A percentile compares a stretch with the other conserved stretches of the same genome.
phyloP scores from a whole-genome alignment of 2,113 vertebrate species.

The Pholis gunnellus region DNA sequence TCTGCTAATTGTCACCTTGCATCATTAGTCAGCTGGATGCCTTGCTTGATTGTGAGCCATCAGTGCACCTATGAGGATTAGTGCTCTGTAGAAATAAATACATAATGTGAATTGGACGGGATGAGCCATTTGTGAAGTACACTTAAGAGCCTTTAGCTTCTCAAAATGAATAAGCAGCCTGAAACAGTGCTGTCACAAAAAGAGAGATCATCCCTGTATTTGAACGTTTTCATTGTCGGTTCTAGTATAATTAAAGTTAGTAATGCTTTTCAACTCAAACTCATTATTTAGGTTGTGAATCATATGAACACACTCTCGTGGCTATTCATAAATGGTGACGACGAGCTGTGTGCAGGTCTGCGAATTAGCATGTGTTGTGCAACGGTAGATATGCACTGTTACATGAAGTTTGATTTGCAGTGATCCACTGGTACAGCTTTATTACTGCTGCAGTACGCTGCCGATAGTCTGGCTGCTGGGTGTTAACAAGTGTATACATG shows the following conservation, averaged over 20 bases:
- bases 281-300: constrained; percentile 12
- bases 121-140: constrained; percentile 37
- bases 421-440: background rate
- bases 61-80: background rate
- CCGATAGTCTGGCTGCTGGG: background rate
- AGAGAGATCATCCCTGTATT: background rate
- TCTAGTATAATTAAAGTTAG: background rate
- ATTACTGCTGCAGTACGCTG: background rate
- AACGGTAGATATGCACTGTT: background rate
- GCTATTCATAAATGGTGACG: constrained; percentile 1
- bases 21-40: constrained; percentile 43
- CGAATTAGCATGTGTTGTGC: constrained; percentile 32
- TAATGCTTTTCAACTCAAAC: background rate
- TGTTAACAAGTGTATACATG: background rate
- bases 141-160: background rate
- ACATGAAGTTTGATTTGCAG: background rate
- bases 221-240: background rate
- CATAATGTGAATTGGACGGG: constrained; percentile 21
- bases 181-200: background rate
- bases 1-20: constrained; percentile 57
- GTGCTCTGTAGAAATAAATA: background rate
- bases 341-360: constrained; percentile 14
- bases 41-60: constrained; percentile 50
- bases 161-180: background rate
- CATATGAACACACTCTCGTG: constrained; percentile 10